These are phyloP conservation scores for Bubo scandiacus DNA, from an alignment of 2,113 vertebrate genomes.

Conservation along the genomic window DNA sequence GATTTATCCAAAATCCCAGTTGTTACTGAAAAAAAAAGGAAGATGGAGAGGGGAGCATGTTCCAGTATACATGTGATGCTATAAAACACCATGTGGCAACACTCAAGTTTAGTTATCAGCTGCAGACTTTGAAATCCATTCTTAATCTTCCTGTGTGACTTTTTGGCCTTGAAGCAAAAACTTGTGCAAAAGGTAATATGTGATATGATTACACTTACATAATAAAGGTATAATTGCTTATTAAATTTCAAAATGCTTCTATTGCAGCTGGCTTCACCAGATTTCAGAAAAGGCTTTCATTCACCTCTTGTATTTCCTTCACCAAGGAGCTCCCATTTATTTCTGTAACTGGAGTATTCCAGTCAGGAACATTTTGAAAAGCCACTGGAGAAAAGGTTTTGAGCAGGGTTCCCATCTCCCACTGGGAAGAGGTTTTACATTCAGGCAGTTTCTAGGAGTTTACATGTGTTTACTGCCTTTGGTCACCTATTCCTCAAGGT, in stretches of 20 bases:
- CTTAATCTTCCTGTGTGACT: background rate
- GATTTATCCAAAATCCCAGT: background rate
- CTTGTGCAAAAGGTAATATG: background rate
- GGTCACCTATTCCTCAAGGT: background rate
- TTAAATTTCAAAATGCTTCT: background rate
- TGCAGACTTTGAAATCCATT: background rate
- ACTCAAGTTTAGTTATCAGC: background rate
- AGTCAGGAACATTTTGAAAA: background rate
- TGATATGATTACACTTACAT: too few species aligned
- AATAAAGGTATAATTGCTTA: background rate
- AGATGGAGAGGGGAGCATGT: background rate
- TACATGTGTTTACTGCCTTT: background rate
- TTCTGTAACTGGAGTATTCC: background rate
- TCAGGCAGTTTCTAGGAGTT: background rate
- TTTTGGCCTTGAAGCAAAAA: background rate
- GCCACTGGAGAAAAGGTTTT: background rate
- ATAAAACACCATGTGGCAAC: background rate
- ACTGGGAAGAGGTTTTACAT: background rate
- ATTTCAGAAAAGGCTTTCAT: background rate
- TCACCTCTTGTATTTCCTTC: background rate
- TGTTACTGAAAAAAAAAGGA: background rate
- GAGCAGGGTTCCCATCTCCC: background rate
- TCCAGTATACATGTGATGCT: background rate
- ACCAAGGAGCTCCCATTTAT: background rate
- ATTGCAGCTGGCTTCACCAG: background rate